A percentile compares a stretch with the other conserved stretches of the same genome.
phyloP scores from a whole-genome alignment of 2,888 invertebrate genomes.

The Helobdella robusta region DNA sequence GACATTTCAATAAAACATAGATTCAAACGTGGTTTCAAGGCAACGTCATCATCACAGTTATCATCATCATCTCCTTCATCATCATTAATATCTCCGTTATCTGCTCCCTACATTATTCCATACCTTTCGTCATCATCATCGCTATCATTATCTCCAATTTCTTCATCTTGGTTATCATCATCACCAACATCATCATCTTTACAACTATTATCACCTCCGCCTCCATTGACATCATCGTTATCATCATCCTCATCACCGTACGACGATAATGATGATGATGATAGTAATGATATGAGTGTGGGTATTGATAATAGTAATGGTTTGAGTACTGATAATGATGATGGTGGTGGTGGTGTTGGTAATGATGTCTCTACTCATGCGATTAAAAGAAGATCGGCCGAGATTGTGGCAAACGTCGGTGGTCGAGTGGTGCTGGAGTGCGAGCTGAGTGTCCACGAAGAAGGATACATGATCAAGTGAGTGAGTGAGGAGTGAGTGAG shows the following conservation, averaged over 20 bases:
- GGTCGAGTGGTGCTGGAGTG: conserved; percentile 96
- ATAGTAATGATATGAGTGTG: too few relatives aligned
- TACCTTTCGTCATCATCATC: conserved; percentile 7
- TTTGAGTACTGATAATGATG: too few relatives aligned
- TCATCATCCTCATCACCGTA: conserved; percentile 5
- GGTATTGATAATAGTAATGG: too few relatives aligned
- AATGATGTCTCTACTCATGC: too few relatives aligned
- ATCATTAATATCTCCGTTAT: background rate
- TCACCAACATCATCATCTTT: too few relatives aligned
- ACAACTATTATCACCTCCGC: too few relatives aligned
- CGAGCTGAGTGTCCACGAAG: conserved; percentile 68
- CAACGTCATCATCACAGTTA: background rate
- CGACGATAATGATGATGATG: too few relatives aligned
- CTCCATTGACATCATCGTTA: conserved; percentile 3
- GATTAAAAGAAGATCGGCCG: conserved; percentile 30
- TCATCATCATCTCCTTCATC: background rate
- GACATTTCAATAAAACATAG: background rate
- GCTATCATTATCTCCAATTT: background rate
- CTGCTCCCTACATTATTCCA: background rate
- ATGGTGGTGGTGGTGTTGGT: too few relatives aligned
- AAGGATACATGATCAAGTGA: conserved; percentile 80
- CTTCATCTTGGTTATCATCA: conserved; percentile 10
- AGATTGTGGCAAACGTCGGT: conserved; percentile 88
- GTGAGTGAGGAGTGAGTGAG: too few relatives aligned
- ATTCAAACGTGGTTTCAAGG: background rate